Base-by-base conservation (phyloP, 2,797 vertebrate species). In the Peromyscus melanophrys region DNA sequence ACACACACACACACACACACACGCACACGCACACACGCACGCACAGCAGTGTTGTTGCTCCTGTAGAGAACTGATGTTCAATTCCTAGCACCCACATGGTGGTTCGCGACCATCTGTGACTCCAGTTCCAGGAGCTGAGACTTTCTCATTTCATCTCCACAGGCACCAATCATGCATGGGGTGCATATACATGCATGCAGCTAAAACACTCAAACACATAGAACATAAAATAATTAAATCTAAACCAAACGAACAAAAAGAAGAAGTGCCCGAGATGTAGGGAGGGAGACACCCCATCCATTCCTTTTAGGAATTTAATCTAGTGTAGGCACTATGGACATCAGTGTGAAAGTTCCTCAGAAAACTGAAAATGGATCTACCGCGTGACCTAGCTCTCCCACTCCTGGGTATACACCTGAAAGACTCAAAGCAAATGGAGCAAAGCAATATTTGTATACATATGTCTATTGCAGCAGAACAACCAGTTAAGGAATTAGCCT, bases 361-460 rank as follows among this genome's bases (percentile, higher is more conserved):
- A 81, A 81, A 57, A n/a, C 31, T 57, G 3, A 55, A n/a, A 80
- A 57, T n/a, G 34, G 77, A 80, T 9, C 17, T 23, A 55, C 31
- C 19, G 31, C 0, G 9, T 55, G 49, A n/a, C 4, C 4, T 10
- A n/a, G 77, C 52, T 46, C 6, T 43, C 21, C 73, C 73, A 46
- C 23, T 76, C 40, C 37, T 23, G 19, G n/a, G n/a, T 40, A 23
- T 73, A 46, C 6, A 46, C 40, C 40, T 46, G 40, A 76, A 46
- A 76, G 40, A 76, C 73, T 80, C 77, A 34, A 55, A 34, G 34
- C 52, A 34, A 80, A 34, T 80, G 31, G 19, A 80, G 16, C 17
- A n/a, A 1, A n/a, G 31, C 8, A 21, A 34, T 23, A 23, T 3
- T 2, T 52, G 19, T 34, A 1, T 49, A n/a, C 19, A 6, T n/a